Percentiles rank a stretch among this genome's conserved stretches.
Evolutionary conservation across 2,113 vertebrate species (phyloP).

Genomic region (Chlamydotis undulata): DNA sequence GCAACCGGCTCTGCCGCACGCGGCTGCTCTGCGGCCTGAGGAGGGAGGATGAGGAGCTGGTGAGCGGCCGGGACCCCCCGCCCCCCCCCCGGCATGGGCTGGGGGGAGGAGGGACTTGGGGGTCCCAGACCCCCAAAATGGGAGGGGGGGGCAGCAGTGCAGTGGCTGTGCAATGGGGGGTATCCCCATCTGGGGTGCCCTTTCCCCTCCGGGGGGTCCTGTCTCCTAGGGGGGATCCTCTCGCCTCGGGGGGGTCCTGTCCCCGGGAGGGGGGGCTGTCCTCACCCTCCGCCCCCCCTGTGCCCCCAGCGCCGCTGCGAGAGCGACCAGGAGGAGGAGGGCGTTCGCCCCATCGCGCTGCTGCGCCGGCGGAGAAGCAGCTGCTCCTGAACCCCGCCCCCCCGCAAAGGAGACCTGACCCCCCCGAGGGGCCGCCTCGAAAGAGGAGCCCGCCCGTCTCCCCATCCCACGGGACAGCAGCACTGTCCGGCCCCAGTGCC

Average conservation of each 20-base stretch:
- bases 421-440: not conserved
- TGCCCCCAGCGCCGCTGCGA: conserved; percentile 75
- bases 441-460: not conserved
- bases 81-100: not conserved
- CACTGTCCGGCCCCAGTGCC: not conserved
- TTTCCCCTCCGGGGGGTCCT: no score
- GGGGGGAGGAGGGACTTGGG: not conserved
- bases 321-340: conserved; percentile 75
- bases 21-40: conserved; percentile 50
- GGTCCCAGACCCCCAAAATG: not conserved
- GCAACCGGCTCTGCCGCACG: conserved; percentile 71
- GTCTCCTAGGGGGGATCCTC: no score
- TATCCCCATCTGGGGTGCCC: not conserved
- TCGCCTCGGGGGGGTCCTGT: no score
- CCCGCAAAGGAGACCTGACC: no score
- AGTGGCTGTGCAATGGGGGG: not conserved
- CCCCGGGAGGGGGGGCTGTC: not conserved
- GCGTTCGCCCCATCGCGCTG: conserved; percentile 63
- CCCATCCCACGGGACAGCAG: not conserved
- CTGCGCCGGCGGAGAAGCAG: conserved; percentile 75
- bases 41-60: conserved; percentile 67
- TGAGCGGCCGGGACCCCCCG: not conserved
- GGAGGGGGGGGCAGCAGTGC: no score
- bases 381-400: conserved; percentile 61
- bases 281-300: not conserved